Conservation (phyloP, 64 coral and sea anemone species). For the Exaiptasia diaphana region DNA sequence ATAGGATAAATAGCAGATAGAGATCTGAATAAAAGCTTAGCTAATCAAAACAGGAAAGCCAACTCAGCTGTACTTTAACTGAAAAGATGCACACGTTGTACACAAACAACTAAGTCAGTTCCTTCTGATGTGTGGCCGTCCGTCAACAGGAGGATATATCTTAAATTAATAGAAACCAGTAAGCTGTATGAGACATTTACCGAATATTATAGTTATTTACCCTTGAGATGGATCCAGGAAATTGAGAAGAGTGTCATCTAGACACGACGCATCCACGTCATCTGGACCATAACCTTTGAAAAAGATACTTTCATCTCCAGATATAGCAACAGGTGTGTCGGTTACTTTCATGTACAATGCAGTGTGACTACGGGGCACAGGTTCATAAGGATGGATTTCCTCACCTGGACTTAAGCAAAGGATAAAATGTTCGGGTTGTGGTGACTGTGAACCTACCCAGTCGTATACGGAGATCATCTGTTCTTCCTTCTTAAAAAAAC, state of each 20-base stretch:
- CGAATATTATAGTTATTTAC: too few relatives aligned
- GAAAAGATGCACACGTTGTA: too few relatives aligned
- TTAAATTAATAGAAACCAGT: too few relatives aligned
- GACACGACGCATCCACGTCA: not conserved
- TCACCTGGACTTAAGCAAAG: not conserved
- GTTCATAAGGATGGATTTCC: not conserved
- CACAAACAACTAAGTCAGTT: too few relatives aligned
- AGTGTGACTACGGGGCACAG: not conserved
- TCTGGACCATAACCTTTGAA: conserved; percentile 9
- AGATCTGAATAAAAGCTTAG: too few relatives aligned
- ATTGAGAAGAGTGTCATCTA: not conserved
- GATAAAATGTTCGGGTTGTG: conserved; percentile 34
- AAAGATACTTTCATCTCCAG: not conserved
- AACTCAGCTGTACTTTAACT: too few relatives aligned
- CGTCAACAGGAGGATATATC: too few relatives aligned
- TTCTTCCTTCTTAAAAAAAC: not conserved
- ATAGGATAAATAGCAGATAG: too few relatives aligned
- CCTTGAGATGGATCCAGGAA: too few relatives aligned
- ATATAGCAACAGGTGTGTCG: not conserved
- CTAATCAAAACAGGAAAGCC: too few relatives aligned
- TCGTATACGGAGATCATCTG: conserved; percentile 10
- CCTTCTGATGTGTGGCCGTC: too few relatives aligned
- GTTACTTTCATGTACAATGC: not conserved
- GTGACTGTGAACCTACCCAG: conserved; percentile 39
- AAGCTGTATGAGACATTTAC: too few relatives aligned